Base-by-base conservation (phyloP, 2,888 invertebrate genomes). In the Oligia strigilis region DNA sequence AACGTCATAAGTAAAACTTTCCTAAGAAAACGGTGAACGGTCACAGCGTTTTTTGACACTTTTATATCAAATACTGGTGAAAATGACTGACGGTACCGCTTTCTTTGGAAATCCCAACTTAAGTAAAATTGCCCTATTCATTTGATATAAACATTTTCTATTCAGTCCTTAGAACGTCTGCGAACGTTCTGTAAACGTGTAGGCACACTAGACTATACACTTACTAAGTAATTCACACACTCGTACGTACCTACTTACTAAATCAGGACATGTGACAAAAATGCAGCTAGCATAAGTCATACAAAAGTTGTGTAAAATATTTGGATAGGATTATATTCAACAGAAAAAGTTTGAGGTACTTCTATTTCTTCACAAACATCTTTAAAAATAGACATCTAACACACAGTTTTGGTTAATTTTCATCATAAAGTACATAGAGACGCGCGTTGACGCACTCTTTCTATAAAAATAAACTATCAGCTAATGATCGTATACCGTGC, bases 161-260 rank as follows among this genome's bases (percentile, higher is more conserved):
- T 62, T 79, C 74, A 87, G 85, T 87, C 82, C 76, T 66, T 70
- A 65, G 55, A 43, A 52, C 58, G n/a, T 76, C 76, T 72, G 66
- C 55, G n/a, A 72, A 69, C 43, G 23, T 40, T 58, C 66, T 66
- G 71, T 78, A 87, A 80, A 75, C 75, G 29, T 72, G 77, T 84
- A 73, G 70, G 1, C 19, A 52, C 29, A 64, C 29, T 80, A 74
- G 19, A 77, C 58, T 69, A 79, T 13, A 40, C 9, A 4, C 66
- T 82, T 82, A 67, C 8, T 58, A 23, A 73, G 65, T 83, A 75
- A 72, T 19, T 62, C 72, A 73, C 87, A 78, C 82, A 84, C 85
- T 80, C 65, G 69, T 81, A 86, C 77, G 72, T 66, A 64, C 62
- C 29, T 64, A 60, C 64, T 52, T 70, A 73, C n/a, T 58, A 4